These are phyloP conservation scores for Gastrophryne carolinensis DNA, from an alignment of 2,797 vertebrate genomes.

Conservation along the genomic window DNA sequence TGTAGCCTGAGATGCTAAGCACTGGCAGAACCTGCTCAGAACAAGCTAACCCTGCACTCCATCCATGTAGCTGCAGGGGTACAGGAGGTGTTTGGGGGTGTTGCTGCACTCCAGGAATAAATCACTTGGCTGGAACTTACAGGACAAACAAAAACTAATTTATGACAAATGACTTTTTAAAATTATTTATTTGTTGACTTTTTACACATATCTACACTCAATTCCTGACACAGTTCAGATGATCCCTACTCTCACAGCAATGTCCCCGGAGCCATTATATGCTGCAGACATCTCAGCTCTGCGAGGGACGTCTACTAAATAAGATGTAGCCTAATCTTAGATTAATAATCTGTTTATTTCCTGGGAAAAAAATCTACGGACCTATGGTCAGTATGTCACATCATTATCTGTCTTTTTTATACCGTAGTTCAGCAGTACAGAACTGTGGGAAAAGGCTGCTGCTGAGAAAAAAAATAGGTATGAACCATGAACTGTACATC, in stretches of 20 bases:
- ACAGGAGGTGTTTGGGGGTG: constrained; percentile 1
- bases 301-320: neutral
- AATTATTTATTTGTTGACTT: constrained; percentile 39
- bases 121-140: constrained; percentile 9
- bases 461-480: neutral
- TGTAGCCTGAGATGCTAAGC: neutral
- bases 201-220: constrained; percentile 1
- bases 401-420: constrained; percentile 17
- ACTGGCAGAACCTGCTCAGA: constrained; percentile 10
- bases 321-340: constrained; percentile 6
- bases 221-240: constrained; percentile 9
- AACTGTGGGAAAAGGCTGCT: neutral
- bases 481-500: constrained; percentile 3
- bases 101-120: constrained; percentile 14
- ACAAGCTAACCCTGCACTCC: neutral
- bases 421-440: constrained; percentile 1
- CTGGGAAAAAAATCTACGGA: neutral
- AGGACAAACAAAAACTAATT: constrained; percentile 30
- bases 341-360: neutral
- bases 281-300: constrained; percentile 16
- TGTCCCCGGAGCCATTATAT: constrained; percentile 28
- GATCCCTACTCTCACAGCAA: neutral
- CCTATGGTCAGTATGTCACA: constrained; percentile 36
- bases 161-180: constrained; percentile 27
- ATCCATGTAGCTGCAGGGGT: too few relatives aligned